phyloP scores from a whole-genome alignment of 2,888 invertebrate genomes.

The Drosophila niveifrons region DNA sequence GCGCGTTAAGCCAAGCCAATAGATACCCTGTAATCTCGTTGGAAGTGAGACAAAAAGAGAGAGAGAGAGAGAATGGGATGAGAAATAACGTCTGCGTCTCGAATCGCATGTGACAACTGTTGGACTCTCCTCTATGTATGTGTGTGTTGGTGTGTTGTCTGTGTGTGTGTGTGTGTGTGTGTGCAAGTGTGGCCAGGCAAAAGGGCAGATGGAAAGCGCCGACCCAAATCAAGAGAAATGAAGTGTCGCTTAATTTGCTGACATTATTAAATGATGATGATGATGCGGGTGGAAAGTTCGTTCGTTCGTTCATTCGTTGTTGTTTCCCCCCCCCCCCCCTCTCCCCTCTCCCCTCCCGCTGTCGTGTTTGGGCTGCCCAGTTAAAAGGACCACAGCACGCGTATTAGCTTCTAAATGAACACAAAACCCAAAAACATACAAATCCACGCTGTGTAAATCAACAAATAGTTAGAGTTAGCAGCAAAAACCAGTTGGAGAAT shows the following conservation, averaged over 20 bases:
- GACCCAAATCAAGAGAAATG: conserved; percentile 84
- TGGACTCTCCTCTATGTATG: conserved; percentile 7
- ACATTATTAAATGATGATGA: conserved; percentile 76
- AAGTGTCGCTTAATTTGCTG: conserved; percentile 85
- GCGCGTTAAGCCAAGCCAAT: conserved; percentile 13
- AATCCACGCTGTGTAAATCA: background rate
- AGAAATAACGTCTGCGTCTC: background rate
- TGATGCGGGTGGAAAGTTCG: conserved; percentile 27
- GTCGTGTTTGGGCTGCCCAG: conserved; percentile 23
- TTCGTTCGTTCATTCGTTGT: conserved; percentile 1
- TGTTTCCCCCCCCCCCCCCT: conserved; percentile 18
- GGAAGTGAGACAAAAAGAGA: background rate
- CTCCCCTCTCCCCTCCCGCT: too few relatives aligned
- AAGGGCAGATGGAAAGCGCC: conserved; percentile 55
- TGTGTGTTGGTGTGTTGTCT: background rate
- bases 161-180: background rate
- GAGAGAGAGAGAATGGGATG: background rate
- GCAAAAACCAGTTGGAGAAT: background rate
- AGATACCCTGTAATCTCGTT: conserved; percentile 38
- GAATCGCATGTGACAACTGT: background rate
- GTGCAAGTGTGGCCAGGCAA: conserved; percentile 2
- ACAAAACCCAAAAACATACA: conserved; percentile 4
- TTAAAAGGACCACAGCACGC: conserved; percentile 26
- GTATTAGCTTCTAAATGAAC: conserved; percentile 33
- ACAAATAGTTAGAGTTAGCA: background rate